Evolutionary conservation across 2,113 vertebrate species (phyloP).

Genomic region (Ranitomeya imitator): DNA sequence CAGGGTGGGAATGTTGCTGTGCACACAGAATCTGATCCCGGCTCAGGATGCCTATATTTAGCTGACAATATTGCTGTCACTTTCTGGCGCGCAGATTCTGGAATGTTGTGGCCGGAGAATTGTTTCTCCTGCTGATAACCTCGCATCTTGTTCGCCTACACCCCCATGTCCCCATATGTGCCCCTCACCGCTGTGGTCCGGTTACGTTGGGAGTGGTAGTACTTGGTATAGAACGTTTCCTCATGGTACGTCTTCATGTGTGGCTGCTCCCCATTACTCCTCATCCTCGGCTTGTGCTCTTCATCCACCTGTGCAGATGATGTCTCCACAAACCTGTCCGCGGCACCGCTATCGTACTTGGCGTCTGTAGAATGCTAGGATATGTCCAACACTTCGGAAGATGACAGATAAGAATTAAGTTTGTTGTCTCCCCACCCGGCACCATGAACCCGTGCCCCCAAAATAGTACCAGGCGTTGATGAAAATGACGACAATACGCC

Average conservation of each 20-base stretch:
- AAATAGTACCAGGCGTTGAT: too few species aligned
- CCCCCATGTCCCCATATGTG: too few species aligned
- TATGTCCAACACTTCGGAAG: neutral
- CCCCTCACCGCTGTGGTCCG: too few species aligned
- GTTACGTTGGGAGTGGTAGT: too few species aligned
- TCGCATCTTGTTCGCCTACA: conserved; percentile 75
- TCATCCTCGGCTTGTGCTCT: neutral
- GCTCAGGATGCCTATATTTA: conserved; percentile 79
- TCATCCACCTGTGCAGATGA: neutral
- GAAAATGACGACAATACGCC: too few species aligned
- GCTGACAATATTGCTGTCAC: conserved; percentile 92
- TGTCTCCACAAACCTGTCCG: conserved; percentile 7
- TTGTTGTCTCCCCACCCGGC: neutral
- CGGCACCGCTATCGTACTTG: neutral
- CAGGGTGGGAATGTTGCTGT: too few species aligned
- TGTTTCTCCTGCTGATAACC: conserved; percentile 90
- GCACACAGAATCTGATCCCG: neutral
- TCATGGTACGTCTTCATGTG: too few species aligned
- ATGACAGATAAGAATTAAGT: neutral
- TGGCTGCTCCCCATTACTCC: neutral
- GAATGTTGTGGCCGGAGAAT: conserved; percentile 98
- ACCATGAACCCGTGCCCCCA: too few species aligned
- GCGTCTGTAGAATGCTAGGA: neutral
- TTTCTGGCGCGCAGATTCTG: conserved; percentile 82
- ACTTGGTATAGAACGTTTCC: too few species aligned